Conservation (phyloP, 2,797 vertebrate genomes). For the Taenioides sp. region DNA sequence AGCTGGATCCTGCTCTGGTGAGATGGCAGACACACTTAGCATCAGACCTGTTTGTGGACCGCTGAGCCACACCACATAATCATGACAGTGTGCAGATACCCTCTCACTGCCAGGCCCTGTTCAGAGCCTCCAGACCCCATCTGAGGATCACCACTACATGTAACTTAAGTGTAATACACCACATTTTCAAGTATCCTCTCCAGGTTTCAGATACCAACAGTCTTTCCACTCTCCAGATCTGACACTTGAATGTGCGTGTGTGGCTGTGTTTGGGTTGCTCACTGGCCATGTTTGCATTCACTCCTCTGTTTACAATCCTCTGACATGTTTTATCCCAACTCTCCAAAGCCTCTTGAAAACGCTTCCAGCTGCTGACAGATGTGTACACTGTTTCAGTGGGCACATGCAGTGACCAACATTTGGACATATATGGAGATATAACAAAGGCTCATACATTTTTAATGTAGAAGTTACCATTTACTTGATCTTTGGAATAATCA, state of each 20-base stretch:
- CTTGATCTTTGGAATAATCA: conserved; percentile 22
- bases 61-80: conserved; percentile 34
- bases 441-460: conserved; percentile 8
- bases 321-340: conserved; percentile 44
- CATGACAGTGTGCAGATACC: conserved; percentile 30
- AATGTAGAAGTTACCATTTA: conserved; percentile 4
- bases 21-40: conserved; percentile 51
- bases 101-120: conserved; percentile 39
- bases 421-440: conserved; percentile 6
- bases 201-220: conserved; percentile 24
- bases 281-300: conserved; percentile 56
- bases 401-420: conserved; percentile 15
- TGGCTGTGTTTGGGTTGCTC: conserved; percentile 49
- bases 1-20: conserved; percentile 91
- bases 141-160: conserved; percentile 45
- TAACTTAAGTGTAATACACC: conserved; percentile 40
- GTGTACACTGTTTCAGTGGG: conserved; percentile 23
- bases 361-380: conserved; percentile 31
- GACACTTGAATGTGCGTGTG: conserved; percentile 22
- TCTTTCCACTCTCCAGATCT: conserved; percentile 49
- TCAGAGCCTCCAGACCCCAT: conserved; percentile 33
- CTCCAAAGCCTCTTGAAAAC: conserved; percentile 29
- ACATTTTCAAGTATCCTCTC: conserved; percentile 31
- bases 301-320: conserved; percentile 56
- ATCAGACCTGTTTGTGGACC: conserved; percentile 16